Base-by-base conservation (phyloP, 2,888 invertebrate genomes). In the Scelioninae gen. 2 region DNA sequence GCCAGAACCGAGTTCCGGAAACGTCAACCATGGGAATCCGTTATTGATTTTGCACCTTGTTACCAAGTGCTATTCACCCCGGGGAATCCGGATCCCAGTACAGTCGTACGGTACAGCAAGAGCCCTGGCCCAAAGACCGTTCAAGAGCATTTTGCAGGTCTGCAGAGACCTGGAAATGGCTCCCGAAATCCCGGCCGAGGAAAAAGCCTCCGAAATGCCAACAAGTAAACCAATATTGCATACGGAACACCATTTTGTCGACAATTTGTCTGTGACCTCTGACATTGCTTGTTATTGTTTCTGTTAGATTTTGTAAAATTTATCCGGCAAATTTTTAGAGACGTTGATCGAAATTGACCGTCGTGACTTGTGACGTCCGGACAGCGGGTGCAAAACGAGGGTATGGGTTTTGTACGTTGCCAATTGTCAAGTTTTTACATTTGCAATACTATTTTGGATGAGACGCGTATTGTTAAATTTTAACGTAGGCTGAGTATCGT, bases 81-180 rank as follows among this genome's bases (percentile, higher is more conserved):
- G 61, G 33, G 61, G 55, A 61, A 46, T 55, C 55, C 53, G 61
- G 33, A 46, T 46, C 35, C 46, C 19, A 1, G 46, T 41, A 41
- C 18, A 11, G 33, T 55, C 41, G 22, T 53, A 52, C 25, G 9
- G 37, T 28, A 41, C 35, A 11, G 45, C 70, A 22, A 63, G 25
- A 50, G 64, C 37, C 64, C 71, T 64, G 71, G 58, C 64, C 16
- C 57, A 63, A 45, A 37, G 22, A 64, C 50, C 57, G 71, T 64
- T 43, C 39, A 33, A 53, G 46, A 71, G 71, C 52, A 58, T 71
- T 71, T 71, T 71, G 28, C 31, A 65, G 65, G 71, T 60, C 55
- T 72, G 72, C 58, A 65, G 15, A 58, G 65, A 60, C 65, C 39
- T n/a, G n/a, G n/a, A n/a, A n/a, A 72, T 72, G 72, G 65, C 72